phyloP scores from a whole-genome alignment of 2,113 vertebrate species.

The Zootoca vivipara region DNA sequence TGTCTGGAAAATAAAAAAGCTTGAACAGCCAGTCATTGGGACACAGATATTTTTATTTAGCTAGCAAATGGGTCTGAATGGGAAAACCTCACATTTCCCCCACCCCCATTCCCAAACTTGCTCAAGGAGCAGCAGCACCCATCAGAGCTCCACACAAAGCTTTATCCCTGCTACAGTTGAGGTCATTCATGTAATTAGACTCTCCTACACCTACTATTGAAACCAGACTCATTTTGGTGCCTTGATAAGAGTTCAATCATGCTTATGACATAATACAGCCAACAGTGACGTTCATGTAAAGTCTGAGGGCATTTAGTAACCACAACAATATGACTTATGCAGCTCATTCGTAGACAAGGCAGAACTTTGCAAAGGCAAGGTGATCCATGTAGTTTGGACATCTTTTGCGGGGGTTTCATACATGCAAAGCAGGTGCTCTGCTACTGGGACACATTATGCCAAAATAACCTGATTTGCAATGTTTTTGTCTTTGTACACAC shows the following conservation, averaged over 20 bases:
- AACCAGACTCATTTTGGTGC: background rate
- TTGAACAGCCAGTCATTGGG: background rate
- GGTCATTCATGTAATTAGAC: background rate
- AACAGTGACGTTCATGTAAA: background rate
- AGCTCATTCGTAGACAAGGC: conserved; percentile 14
- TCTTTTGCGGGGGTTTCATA: background rate
- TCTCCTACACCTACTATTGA: background rate
- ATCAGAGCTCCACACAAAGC: background rate
- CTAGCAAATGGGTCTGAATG: background rate
- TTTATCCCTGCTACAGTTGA: conserved; percentile 7
- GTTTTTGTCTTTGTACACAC: too few relatives aligned
- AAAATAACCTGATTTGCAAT: background rate
- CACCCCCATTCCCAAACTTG: background rate
- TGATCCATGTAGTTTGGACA: background rate
- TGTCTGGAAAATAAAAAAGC: background rate
- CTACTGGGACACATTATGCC: background rate
- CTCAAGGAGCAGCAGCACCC: background rate
- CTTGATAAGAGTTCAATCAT: conserved; percentile 9
- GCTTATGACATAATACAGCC: conserved; percentile 18
- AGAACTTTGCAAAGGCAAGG: background rate
- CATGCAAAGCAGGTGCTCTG: conserved; percentile 23
- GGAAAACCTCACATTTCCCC: background rate
- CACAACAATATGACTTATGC: conserved; percentile 18
- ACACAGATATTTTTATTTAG: conserved; percentile 29
- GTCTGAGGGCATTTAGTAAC: background rate